phyloP scores from a whole-genome alignment of 2,888 invertebrate species.

The Eupelmus urozonus region DNA sequence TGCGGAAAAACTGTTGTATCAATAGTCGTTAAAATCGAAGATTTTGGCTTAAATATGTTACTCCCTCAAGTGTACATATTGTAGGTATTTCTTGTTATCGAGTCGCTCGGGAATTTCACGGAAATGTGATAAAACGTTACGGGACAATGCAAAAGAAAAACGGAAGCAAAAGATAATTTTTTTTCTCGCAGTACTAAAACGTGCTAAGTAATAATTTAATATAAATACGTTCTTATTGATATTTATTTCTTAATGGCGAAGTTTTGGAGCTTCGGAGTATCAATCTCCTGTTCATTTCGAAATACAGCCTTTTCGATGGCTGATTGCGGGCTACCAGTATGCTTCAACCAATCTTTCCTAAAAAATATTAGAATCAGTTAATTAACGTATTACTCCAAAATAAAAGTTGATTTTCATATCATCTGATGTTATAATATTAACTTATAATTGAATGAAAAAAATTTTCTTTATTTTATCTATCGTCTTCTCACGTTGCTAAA shows the following conservation, averaged over 20 bases:
- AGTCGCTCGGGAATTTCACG: slow-evolving; percentile 2
- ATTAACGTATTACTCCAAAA: no score
- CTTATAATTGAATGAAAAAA: no score
- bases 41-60: no score
- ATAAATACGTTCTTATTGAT: slow-evolving; percentile 40
- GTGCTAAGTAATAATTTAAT: slow-evolving; percentile 47
- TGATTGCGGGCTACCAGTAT: slow-evolving; percentile 86
- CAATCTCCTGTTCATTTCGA: slow-evolving; percentile 81
- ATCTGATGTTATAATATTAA: no score
- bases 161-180: slow-evolving; percentile 2
- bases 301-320: slow-evolving; percentile 86
- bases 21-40: background rate
- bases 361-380: slow-evolving; percentile 43
- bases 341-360: slow-evolving; percentile 82
- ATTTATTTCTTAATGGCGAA: slow-evolving; percentile 73
- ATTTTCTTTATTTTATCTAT: no score
- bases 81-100: slow-evolving; percentile 14
- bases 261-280: slow-evolving; percentile 77
- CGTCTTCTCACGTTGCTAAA: no score
- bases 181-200: slow-evolving; percentile 7
- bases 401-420: no score
- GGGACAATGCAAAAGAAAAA: background rate
- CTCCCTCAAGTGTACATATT: no score
- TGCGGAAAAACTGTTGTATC: background rate
- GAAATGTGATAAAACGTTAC: background rate